phyloP scores from a whole-genome alignment of 2,797 vertebrate genomes.

The Anguilla anguilla region DNA sequence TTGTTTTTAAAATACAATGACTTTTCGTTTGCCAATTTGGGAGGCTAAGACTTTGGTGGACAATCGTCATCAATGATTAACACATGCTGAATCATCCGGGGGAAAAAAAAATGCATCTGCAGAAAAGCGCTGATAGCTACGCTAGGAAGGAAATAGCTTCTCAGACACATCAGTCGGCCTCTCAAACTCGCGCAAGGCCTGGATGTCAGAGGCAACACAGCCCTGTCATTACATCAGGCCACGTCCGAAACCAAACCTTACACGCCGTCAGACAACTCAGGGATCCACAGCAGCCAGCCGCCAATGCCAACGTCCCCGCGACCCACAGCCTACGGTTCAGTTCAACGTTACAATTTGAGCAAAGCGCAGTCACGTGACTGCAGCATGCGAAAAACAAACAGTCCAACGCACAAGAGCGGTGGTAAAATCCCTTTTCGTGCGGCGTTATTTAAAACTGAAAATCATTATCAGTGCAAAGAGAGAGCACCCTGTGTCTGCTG shows the following conservation, averaged over 20 bases:
- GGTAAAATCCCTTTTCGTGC: no score
- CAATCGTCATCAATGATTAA: background rate
- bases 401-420: no score
- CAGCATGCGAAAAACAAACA: background rate
- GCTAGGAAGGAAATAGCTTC: background rate
- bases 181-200: background rate
- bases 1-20: background rate
- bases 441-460: background rate
- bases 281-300: no score
- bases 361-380: background rate
- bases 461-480: background rate
- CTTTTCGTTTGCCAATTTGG: background rate
- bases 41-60: background rate
- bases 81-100: background rate
- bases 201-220: background rate
- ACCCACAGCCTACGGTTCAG: no score
- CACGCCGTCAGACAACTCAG: no score
- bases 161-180: background rate
- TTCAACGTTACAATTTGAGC: no score
- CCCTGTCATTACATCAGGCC: background rate
- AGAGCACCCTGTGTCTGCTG: background rate
- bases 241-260: no score
- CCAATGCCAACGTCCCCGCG: no score
- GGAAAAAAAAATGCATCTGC: background rate
- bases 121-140: background rate